These are phyloP conservation scores for Hydriomena furcata DNA, from an alignment of 2,888 invertebrate species.

Conservation along the genomic window DNA sequence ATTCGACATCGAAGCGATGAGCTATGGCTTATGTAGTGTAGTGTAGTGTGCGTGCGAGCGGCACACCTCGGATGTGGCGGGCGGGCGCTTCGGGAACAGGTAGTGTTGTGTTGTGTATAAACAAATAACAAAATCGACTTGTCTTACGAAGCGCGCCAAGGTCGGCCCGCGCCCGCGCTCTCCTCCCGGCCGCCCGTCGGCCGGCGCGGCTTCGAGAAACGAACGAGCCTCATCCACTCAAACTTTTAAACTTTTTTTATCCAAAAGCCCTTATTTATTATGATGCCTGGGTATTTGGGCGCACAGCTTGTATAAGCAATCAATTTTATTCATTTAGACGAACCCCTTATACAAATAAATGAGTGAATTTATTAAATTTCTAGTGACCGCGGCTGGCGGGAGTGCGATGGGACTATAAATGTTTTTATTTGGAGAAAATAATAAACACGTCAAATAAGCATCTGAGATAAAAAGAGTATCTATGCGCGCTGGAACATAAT, in stretches of 20 bases:
- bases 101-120: conserved; percentile 82
- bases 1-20: conserved; percentile 63
- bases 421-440: conserved; percentile 23
- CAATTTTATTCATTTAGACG: conserved; percentile 83
- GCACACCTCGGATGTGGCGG: conserved; percentile 38
- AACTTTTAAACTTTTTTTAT: conserved; percentile 65
- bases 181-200: conserved; percentile 45
- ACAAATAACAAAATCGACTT: conserved; percentile 83
- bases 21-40: conserved; percentile 32
- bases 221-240: conserved; percentile 55
- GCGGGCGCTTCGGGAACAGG: conserved; percentile 60
- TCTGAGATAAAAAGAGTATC: conserved; percentile 27
- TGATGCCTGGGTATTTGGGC: conserved; percentile 81
- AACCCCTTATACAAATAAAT: conserved; percentile 76
- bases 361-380: conserved; percentile 52
- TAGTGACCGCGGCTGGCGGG: conserved; percentile 5
- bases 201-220: conserved; percentile 1
- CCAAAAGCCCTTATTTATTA: conserved; percentile 80
- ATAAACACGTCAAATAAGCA: conserved; percentile 25
- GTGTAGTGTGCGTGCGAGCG: conserved; percentile 42
- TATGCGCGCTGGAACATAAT: conserved; percentile 19
- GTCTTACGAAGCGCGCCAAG: conserved; percentile 78
- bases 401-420: conserved; percentile 14
- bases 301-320: conserved; percentile 83
- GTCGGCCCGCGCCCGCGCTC: conserved; percentile 58